These are phyloP conservation scores for Drosophila arizonae DNA, from an alignment of 1,140 invertebrate species.

Conservation along the genomic window DNA sequence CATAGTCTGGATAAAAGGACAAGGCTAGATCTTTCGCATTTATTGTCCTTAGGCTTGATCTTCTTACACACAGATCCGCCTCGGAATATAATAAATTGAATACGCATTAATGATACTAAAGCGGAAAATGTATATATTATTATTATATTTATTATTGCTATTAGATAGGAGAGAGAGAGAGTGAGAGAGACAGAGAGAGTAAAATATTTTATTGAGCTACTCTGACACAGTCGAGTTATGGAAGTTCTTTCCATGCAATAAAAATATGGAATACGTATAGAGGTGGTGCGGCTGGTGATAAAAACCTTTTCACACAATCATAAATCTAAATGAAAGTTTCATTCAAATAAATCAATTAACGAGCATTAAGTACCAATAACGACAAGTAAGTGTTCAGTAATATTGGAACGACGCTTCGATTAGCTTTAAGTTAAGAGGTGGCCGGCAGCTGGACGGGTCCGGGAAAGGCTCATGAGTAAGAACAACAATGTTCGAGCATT, in stretches of 20 bases:
- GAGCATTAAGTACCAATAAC: slow-evolving; percentile 56
- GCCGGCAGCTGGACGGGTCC: slow-evolving; percentile 25
- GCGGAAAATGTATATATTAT: no score
- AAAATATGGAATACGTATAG: not conserved
- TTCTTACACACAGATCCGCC: no score
- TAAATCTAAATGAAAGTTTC: slow-evolving; percentile 62
- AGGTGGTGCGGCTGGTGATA: slow-evolving; percentile 23
- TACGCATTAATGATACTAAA: no score
- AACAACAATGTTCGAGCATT: slow-evolving; percentile 12
- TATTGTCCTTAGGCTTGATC: no score
- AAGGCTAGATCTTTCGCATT: no score
- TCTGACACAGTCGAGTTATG: no score
- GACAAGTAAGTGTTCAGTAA: slow-evolving; percentile 21
- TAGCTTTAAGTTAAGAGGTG: slow-evolving; percentile 54
- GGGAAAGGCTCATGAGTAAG: not conserved
- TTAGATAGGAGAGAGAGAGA: no score
- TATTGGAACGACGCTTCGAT: slow-evolving; percentile 24
- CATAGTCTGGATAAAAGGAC: no score
- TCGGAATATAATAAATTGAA: no score
- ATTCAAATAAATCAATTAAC: slow-evolving; percentile 66
- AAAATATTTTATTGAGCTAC: no score
- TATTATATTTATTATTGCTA: no score
- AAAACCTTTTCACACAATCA: slow-evolving; percentile 74
- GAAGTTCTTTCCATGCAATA: slow-evolving; percentile 8
- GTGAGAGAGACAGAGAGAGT: no score